Base-by-base conservation (phyloP, 2,797 vertebrate species). In the Gallinago solitaria region DNA sequence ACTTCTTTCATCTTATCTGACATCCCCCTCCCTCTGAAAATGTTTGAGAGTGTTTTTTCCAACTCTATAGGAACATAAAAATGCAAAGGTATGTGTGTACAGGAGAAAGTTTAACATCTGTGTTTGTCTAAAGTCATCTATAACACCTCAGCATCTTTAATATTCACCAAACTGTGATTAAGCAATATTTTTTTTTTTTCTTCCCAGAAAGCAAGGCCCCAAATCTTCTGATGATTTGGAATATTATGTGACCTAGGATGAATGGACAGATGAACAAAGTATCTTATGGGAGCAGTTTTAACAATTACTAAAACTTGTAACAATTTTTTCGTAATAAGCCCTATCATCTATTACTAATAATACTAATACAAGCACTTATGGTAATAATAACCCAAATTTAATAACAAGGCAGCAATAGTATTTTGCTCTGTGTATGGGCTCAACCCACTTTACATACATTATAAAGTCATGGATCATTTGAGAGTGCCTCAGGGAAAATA, bases 391-490 rank as follows among this genome's bases (percentile, higher is more conserved):
- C 54, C 37, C 59, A 93, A 94, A 92, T 91, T 95, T 92, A 92
- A 96, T 95, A 95, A 92, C 71, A 76, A 93, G 45, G 41, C 83
- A 87, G 91, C 48, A 83, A n/a, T 74, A 28, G 47, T n/a, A 81
- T 41, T 84, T 91, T 59, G 47, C 77, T 85, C 73, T 87, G 83
- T 94, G 90, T 95, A 74, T 93, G 83, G 77, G 50, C 86, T 89
- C 69, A 81, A 92, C 77, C 76, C 74, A 91, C 71, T 90, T 93
- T 93, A 77, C 87, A 84, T 94, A 83, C 75, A 94, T 96, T 96
- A 92, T 88, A 88, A 91, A 95, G 93, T 94, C 94, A 96, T 94
- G 95, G 89, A 95, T 91, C 92, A 82, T 91, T 95, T 90, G 82
- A 54, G 61, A 87, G 60, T 69, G 82, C 95, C 91, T 87, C 69